A percentile compares a stretch with the other conserved stretches of the same genome.
Evolutionary conservation across 2,888 invertebrate genomes (phyloP).

Genomic region (Lepidocyrtinus sp.): DNA sequence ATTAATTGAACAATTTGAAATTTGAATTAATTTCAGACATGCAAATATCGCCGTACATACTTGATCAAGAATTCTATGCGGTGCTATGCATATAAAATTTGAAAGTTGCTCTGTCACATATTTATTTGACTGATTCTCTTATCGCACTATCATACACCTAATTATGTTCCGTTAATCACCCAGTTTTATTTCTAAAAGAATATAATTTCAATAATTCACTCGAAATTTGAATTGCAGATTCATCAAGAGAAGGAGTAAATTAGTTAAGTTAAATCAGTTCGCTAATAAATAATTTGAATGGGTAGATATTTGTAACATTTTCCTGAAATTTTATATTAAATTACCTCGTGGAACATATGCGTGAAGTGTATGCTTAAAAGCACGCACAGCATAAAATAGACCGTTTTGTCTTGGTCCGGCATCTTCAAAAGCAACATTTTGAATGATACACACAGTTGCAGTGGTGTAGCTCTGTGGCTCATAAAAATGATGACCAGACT

Average conservation of each 20-base stretch:
- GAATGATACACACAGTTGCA: background rate
- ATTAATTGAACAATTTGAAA: constrained; percentile 62
- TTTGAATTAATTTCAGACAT: constrained; percentile 49
- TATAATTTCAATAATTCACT: background rate
- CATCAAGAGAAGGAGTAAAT: too few relatives aligned
- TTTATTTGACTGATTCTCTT: background rate
- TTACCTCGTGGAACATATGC: background rate
- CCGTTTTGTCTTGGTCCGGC: background rate
- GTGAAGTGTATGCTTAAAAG: background rate
- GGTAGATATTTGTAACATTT: too few relatives aligned
- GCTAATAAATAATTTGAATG: too few relatives aligned
- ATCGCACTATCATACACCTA: background rate
- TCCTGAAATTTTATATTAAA: background rate
- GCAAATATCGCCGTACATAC: background rate
- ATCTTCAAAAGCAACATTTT: background rate
- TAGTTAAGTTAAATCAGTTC: background rate
- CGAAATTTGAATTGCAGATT: background rate
- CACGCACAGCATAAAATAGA: background rate
- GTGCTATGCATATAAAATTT: background rate
- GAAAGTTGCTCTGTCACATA: constrained; percentile 51
- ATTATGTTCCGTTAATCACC: constrained; percentile 11
- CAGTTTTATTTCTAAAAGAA: background rate
- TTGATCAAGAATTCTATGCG: background rate
- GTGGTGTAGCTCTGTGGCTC: too few relatives aligned
- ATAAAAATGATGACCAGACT: constrained; percentile 48